Percentiles rank a stretch among this genome's conserved stretches.
Conservation (phyloP, 2,888 invertebrate species). For the Tetropium fuscum region DNA sequence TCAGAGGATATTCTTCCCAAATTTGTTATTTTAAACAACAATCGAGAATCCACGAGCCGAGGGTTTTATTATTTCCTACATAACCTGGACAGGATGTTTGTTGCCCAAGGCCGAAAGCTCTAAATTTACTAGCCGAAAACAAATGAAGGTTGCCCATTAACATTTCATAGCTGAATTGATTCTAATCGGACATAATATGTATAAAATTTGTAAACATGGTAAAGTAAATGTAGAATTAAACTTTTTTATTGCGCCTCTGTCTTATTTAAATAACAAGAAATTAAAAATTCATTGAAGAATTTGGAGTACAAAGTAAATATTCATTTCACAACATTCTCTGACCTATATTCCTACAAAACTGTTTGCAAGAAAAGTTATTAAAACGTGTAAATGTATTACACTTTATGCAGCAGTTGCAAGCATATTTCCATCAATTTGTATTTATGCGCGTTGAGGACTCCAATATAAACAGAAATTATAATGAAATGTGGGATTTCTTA, state of each 20-base stretch:
- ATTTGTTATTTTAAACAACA: not conserved
- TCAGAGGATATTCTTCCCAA: not conserved
- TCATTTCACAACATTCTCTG: not conserved
- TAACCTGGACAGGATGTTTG: not conserved
- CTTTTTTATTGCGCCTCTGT: too few species aligned
- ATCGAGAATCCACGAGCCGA: not conserved
- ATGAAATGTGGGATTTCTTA: constrained; percentile 27
- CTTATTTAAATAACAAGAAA: too few species aligned
- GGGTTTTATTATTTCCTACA: not conserved
- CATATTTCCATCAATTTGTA: not conserved
- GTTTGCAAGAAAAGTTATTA: not conserved
- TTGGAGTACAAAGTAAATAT: not conserved
- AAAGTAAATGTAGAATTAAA: too few species aligned
- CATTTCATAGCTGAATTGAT: constrained; percentile 10
- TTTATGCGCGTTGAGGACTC: not conserved
- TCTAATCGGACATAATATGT: not conserved
- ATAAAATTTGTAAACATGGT: not conserved
- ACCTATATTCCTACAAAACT: constrained; percentile 1
- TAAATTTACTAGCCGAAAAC: not conserved
- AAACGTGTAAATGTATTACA: not conserved
- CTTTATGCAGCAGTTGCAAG: not conserved
- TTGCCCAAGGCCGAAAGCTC: not conserved
- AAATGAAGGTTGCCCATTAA: constrained; percentile 23
- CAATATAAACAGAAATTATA: constrained; percentile 24
- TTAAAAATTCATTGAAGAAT: too few species aligned